Conservation (phyloP, 2,888 invertebrate species). For the Eurytoma adleriae region DNA sequence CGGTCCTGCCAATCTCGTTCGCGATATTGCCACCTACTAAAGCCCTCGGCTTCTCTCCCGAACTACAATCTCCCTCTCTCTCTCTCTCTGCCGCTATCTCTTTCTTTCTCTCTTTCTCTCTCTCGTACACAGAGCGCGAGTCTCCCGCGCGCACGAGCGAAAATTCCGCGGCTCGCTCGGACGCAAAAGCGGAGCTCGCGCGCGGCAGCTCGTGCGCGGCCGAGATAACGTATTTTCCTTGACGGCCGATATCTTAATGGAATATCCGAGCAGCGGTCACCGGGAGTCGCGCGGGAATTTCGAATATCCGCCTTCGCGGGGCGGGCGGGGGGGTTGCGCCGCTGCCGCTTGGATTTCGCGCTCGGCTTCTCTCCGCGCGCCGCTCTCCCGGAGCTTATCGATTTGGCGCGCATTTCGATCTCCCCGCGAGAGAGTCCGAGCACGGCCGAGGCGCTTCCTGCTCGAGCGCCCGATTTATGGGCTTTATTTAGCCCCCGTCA, state of each 20-base stretch:
- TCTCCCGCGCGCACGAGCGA: background rate
- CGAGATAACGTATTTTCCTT: slow-evolving; percentile 38
- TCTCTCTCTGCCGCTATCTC: background rate
- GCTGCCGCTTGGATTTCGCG: background rate
- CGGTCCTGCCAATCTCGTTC: slow-evolving; percentile 2
- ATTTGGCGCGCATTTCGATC: slow-evolving; percentile 43
- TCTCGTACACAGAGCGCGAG: background rate
- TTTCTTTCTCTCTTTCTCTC: background rate
- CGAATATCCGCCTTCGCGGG: slow-evolving; percentile 25
- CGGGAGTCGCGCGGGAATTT: slow-evolving; percentile 34
- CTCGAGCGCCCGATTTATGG: slow-evolving; percentile 11
- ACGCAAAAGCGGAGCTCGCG: slow-evolving; percentile 7
- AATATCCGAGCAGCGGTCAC: slow-evolving; percentile 48
- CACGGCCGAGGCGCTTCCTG: too few species aligned
- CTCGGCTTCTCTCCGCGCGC: background rate
- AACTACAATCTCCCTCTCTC: background rate
- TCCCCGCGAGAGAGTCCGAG: too few species aligned
- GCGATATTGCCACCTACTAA: too few species aligned
- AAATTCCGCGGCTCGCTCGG: background rate
- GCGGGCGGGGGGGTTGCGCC: too few species aligned
- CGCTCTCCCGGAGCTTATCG: slow-evolving; percentile 18
- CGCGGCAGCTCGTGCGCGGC: slow-evolving; percentile 33
- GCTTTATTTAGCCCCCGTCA: background rate
- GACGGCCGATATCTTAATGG: slow-evolving; percentile 52
- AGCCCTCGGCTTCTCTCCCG: too few species aligned